Percentiles rank a stretch among this genome's conserved stretches.
These are phyloP conservation scores for Ferdinandea cuprea DNA, from an alignment of 2,888 invertebrate genomes.

Conservation along the genomic window DNA sequence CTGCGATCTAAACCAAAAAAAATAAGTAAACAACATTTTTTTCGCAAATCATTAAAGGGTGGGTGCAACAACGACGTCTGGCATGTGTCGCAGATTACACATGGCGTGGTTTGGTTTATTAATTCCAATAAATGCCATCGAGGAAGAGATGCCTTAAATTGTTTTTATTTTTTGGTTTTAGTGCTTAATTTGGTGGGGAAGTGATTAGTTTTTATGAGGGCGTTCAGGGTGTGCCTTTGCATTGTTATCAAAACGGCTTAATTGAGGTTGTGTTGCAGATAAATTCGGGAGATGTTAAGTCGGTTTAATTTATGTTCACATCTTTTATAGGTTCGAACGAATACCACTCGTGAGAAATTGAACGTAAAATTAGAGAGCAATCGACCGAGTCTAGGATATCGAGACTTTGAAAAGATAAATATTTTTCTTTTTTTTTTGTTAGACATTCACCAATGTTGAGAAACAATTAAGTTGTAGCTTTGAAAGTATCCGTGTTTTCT, in stretches of 20 bases:
- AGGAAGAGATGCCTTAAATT: conserved; percentile 51
- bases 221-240: conserved; percentile 14
- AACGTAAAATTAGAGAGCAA: too few species aligned
- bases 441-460: too few species aligned
- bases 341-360: too few species aligned
- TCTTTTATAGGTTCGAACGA: too few species aligned
- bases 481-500: too few species aligned
- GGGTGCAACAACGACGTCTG: conserved; percentile 33
- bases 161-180: conserved; percentile 24
- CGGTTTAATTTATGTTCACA: too few species aligned
- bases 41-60: not conserved
- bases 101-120: conserved; percentile 40
- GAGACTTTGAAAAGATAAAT: too few species aligned
- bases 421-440: too few species aligned
- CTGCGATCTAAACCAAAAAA: not conserved
- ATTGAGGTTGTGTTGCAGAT: conserved; percentile 45
- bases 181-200: conserved; percentile 34
- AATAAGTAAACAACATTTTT: too few species aligned
- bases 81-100: conserved; percentile 68
- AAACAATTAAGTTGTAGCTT: too few species aligned
- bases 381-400: too few species aligned
- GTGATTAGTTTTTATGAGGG: conserved; percentile 42
- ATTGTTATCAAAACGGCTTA: conserved; percentile 36
- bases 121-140: conserved; percentile 58
- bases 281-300: conserved; percentile 3